These are phyloP conservation scores for Sabatieria punctata DNA, from an alignment of 2,888 invertebrate species.

Conservation along the genomic window DNA sequence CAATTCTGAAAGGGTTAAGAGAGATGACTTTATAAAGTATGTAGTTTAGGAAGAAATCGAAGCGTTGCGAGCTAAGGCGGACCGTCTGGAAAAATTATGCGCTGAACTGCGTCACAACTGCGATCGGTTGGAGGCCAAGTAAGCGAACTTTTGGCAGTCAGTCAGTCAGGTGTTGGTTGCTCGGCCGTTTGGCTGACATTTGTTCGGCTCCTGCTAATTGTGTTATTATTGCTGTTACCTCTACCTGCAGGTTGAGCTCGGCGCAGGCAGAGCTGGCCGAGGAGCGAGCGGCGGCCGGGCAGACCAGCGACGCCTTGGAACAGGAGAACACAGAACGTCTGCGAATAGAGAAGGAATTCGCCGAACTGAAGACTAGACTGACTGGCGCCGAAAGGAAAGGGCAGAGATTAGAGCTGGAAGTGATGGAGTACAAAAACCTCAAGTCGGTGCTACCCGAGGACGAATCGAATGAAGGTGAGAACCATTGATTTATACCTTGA, in stretches of 20 bases:
- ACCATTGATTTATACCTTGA: too few species aligned
- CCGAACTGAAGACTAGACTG: slow-evolving; percentile 1
- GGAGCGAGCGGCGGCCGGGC: slow-evolving; percentile 70
- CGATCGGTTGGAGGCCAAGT: slow-evolving; percentile 76
- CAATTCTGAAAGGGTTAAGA: background rate
- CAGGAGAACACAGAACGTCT: slow-evolving; percentile 65
- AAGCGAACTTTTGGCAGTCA: slow-evolving; percentile 11
- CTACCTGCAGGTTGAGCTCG: background rate
- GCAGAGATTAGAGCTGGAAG: slow-evolving; percentile 10
- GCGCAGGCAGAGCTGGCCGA: slow-evolving; percentile 60
- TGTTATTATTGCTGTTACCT: too few species aligned
- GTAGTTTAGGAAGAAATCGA: slow-evolving; percentile 61
- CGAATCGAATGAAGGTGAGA: slow-evolving; percentile 3
- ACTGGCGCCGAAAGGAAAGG: background rate
- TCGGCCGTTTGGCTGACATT: background rate
- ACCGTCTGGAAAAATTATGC: slow-evolving; percentile 69
- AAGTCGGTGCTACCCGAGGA: slow-evolving; percentile 1
- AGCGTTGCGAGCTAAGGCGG: slow-evolving; percentile 57
- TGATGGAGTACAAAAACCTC: slow-evolving; percentile 8
- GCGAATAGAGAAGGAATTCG: slow-evolving; percentile 1
- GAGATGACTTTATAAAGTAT: background rate
- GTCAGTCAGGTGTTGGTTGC: slow-evolving; percentile 6
- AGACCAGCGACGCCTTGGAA: slow-evolving; percentile 72
- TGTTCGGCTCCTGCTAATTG: too few species aligned
- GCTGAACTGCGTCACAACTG: slow-evolving; percentile 66